These are phyloP conservation scores for Thinocorus orbignyianus DNA, from an alignment of 2,113 vertebrate species.

Conservation along the genomic window DNA sequence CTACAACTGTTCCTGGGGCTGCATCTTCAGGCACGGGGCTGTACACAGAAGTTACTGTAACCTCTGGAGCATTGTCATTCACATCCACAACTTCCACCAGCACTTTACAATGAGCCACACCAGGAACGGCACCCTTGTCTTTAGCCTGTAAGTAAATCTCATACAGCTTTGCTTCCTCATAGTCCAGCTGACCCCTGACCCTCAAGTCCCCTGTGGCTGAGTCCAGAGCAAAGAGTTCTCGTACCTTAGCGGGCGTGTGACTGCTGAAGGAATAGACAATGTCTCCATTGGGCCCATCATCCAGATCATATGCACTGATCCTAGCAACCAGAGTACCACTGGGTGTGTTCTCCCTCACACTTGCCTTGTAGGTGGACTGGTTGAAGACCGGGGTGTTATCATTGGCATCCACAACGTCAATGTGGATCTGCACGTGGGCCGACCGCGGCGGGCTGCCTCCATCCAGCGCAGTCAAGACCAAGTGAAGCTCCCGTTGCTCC, in stretches of 20 bases:
- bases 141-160: slow-evolving; percentile 82
- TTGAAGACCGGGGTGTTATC: slow-evolving; percentile 78
- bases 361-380: slow-evolving; percentile 75
- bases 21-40: slow-evolving; percentile 78
- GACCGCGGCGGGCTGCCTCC: slow-evolving; percentile 74
- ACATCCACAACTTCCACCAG: slow-evolving; percentile 78
- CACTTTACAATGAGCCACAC: slow-evolving; percentile 78
- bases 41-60: slow-evolving; percentile 78
- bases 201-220: slow-evolving; percentile 71
- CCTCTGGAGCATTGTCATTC: slow-evolving; percentile 79
- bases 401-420: slow-evolving; percentile 75
- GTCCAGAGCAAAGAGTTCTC: slow-evolving; percentile 75
- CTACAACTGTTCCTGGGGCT: slow-evolving; percentile 73
- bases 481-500: slow-evolving; percentile 57
- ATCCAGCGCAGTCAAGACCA: slow-evolving; percentile 74
- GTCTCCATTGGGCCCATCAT: slow-evolving; percentile 82
- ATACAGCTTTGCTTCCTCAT: slow-evolving; percentile 72
- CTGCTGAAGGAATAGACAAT: slow-evolving; percentile 79
- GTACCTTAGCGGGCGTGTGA: slow-evolving; percentile 70
- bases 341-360: slow-evolving; percentile 67
- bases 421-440: slow-evolving; percentile 67
- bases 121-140: slow-evolving; percentile 74
- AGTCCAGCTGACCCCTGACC: slow-evolving; percentile 76
- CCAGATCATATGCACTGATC: slow-evolving; percentile 75
- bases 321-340: slow-evolving; percentile 62